These are phyloP conservation scores for Propithecus coquereli DNA, from an alignment of 2,113 vertebrate genomes.

Conservation along the genomic window DNA sequence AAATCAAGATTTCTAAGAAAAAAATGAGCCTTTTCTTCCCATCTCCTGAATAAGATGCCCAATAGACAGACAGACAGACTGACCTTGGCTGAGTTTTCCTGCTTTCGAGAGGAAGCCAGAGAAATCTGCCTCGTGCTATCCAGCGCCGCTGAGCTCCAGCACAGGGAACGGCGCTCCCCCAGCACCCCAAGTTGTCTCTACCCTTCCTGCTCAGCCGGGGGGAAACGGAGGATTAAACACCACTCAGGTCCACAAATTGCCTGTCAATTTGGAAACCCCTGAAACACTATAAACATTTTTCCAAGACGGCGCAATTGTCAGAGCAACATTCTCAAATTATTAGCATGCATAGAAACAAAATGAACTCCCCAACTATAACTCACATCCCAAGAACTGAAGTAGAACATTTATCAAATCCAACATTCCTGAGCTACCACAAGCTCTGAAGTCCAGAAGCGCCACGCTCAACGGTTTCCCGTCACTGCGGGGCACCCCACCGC, in stretches of 20 bases:
- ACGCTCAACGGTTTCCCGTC: rapidly evolving
- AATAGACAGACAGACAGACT: not conserved
- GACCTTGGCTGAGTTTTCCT: not conserved
- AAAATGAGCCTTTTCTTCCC: not conserved
- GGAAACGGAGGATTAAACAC: not conserved
- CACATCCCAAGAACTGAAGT: not conserved
- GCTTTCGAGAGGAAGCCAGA: not conserved
- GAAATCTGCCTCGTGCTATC: not conserved
- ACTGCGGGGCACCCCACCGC: rapidly evolving
- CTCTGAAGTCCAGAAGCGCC: rapidly evolving
- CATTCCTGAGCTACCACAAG: rapidly evolving
- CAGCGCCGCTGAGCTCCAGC: rapidly evolving
- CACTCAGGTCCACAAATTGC: not conserved
- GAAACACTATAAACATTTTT: not conserved
- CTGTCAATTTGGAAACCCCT: not conserved
- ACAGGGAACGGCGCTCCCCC: not conserved
- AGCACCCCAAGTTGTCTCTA: rapidly evolving
- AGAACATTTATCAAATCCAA: rapidly evolving
- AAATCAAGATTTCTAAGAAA: too few species aligned
- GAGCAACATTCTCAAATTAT: not conserved
- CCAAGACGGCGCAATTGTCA: not conserved
- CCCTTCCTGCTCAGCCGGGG: rapidly evolving
- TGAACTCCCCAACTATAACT: rapidly evolving
- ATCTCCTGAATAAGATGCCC: not conserved
- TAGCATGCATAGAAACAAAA: not conserved